Conservation (phyloP, 2,797 vertebrate genomes). For the Mallotus villosus region DNA sequence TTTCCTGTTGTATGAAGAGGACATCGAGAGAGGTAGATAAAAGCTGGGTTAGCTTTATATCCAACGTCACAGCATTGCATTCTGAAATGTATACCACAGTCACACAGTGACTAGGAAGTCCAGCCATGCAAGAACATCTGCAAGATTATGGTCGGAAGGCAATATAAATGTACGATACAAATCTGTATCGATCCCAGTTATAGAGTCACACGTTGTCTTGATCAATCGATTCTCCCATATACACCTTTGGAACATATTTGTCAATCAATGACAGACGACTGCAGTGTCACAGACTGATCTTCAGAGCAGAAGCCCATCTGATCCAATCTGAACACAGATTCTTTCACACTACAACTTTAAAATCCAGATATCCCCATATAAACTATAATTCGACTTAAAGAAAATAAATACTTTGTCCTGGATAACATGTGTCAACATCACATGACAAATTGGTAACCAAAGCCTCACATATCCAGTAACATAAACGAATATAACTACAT, state of each 20-base stretch:
- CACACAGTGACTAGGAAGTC: too few species aligned
- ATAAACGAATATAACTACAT: conserved; percentile 36
- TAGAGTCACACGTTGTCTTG: conserved; percentile 71
- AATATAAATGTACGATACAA: conserved; percentile 68
- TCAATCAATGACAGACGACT: conserved; percentile 56
- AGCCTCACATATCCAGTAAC: conserved; percentile 8
- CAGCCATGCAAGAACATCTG: too few species aligned
- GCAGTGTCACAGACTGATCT: conserved; percentile 9
- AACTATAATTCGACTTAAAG: background rate
- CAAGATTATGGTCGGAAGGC: conserved; percentile 41
- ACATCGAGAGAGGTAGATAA: too few species aligned
- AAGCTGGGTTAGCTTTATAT: too few species aligned
- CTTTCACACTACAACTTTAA: too few species aligned
- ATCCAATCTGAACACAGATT: too few species aligned
- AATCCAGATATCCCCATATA: too few species aligned
- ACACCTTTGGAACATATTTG: conserved; percentile 72
- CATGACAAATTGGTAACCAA: conserved; percentile 33
- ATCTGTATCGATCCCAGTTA: conserved; percentile 62
- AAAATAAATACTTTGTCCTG: background rate
- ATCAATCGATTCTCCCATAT: conserved; percentile 76
- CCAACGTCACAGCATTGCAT: too few species aligned
- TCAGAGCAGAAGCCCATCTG: background rate
- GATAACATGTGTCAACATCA: conserved; percentile 26
- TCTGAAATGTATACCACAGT: too few species aligned
- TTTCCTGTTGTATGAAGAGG: too few species aligned